Evolutionary conservation across 2,113 vertebrate genomes (phyloP), one percentile per base, ranked within the genome.

Genomic region (Phoxinus phoxinus): DNA sequence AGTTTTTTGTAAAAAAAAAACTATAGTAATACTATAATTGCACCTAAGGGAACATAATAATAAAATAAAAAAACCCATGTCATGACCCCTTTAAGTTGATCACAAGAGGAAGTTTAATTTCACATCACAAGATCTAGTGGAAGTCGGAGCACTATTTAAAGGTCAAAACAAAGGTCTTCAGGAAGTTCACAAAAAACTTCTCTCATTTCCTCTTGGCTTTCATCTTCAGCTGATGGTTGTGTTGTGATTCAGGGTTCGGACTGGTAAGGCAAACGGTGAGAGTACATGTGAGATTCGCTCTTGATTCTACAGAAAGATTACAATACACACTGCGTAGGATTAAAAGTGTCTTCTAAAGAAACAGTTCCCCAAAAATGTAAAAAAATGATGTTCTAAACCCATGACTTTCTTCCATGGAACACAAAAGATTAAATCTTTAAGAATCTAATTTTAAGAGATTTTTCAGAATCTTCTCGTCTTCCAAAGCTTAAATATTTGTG

Each of bases 181-280:
- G 81, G 81, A 83, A 83, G 67, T 56, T 17, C 48, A 72, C 3
- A 83, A 53, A 69, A 81, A 77, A n/a, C 0, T 71, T 37, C 13
- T 72, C 81, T 83, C 46, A 83, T 83, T 83, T 83, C 81, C 81
- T 72, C 67, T 37, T 51, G 67, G 27, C 80, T 82, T 79, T 79
- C 30, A 58, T 0, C 41, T 41, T 41, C 76, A 58, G 73, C 73
- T 67, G 53, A 79, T 61, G 76, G 25, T 76, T 51, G 74, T 6
- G 21, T 74, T 46, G 10, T 12, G 51, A 9, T 77, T 58, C 27
- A 77, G 27, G 5, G 19, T 58, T 58, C 32, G 8, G 46, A 48
- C 3, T 2, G 15, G n/a, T 27, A 9, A 27, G 25, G 15, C 46
- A 21, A 10, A 75, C 6, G 21, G 30, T 59, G 58, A 8, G 21